phyloP scores from a whole-genome alignment of 1,140 invertebrate species.

The Liolophura sinensis region DNA sequence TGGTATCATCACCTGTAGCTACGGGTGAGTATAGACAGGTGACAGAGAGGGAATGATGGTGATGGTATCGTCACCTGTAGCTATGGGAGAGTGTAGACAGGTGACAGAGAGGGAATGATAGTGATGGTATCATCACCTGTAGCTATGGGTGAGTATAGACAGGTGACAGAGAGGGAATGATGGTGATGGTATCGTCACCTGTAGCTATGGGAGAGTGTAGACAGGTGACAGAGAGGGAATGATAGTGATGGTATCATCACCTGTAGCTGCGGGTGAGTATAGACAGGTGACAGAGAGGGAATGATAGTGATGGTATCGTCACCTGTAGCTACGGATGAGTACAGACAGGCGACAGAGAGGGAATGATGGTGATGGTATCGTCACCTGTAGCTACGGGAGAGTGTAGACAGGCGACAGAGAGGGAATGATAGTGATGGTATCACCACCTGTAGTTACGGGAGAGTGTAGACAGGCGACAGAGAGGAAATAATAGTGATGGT shows the following conservation, averaged over 20 bases:
- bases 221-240: neutral
- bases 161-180: neutral
- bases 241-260: too few species aligned
- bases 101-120: neutral
- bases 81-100: slow-evolving; percentile 35
- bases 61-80: neutral
- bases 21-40: slow-evolving; percentile 31
- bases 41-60: neutral
- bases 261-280: slow-evolving; percentile 38
- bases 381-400: slow-evolving; percentile 35
- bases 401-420: neutral
- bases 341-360: neutral
- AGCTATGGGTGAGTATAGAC: slow-evolving; percentile 38
- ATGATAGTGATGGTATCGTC: too few species aligned
- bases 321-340: slow-evolving; percentile 37
- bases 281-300: neutral
- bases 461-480: neutral
- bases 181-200: too few species aligned
- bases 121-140: too few species aligned
- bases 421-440: too few species aligned
- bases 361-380: too few species aligned
- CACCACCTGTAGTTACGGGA: slow-evolving; percentile 30
- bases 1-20: slow-evolving; percentile 12
- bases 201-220: slow-evolving; percentile 38
- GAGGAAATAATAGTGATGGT: neutral